Conservation (phyloP, 1,140 invertebrate genomes). For the Drosophila gunungcola region DNA sequence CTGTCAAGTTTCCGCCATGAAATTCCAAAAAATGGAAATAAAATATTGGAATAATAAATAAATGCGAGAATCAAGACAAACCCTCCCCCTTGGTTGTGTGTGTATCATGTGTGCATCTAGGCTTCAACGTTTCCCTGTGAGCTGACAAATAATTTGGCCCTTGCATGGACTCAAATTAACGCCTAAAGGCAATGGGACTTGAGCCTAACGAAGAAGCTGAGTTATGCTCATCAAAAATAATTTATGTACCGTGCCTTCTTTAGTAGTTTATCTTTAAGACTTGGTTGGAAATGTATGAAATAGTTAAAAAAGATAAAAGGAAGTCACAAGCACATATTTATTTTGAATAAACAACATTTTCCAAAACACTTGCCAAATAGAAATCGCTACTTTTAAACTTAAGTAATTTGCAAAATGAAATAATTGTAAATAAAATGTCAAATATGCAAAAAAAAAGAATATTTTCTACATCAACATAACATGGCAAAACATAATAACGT, state of each 20-base stretch:
- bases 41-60: constrained; percentile 81
- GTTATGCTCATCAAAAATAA: constrained; percentile 21
- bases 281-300: too few relatives aligned
- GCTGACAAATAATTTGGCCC: constrained; percentile 54
- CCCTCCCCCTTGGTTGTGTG: constrained; percentile 23
- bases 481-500: too few relatives aligned
- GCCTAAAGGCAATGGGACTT: constrained; percentile 22
- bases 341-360: too few relatives aligned
- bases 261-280: neutral
- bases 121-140: constrained; percentile 14
- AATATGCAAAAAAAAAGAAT: too few relatives aligned
- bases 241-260: neutral
- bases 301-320: too few relatives aligned
- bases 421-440: too few relatives aligned
- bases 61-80: constrained; percentile 54
- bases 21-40: constrained; percentile 81
- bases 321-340: too few relatives aligned
- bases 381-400: too few relatives aligned
- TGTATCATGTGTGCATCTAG: constrained; percentile 31
- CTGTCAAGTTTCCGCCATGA: constrained; percentile 84
- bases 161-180: constrained; percentile 32
- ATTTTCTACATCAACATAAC: too few relatives aligned
- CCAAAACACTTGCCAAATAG: too few relatives aligned
- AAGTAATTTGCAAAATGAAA: too few relatives aligned
- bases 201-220: constrained; percentile 3